Conservation (phyloP, 2,888 invertebrate species). For the Zaprionus lineosus region DNA sequence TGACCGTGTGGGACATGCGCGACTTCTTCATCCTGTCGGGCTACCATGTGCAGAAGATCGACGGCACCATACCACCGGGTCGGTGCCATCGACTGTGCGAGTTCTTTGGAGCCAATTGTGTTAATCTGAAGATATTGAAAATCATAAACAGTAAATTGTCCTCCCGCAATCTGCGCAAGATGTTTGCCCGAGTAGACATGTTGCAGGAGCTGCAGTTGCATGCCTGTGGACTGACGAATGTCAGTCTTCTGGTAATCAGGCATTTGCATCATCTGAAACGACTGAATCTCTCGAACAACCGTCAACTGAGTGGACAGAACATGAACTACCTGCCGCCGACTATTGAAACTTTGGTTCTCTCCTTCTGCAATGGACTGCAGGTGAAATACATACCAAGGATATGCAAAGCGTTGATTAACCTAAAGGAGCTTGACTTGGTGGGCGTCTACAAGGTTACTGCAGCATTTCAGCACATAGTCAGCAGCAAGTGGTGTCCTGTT, state of each 20-base stretch:
- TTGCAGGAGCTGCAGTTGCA: slow-evolving; percentile 18
- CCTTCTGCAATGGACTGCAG: slow-evolving; percentile 21
- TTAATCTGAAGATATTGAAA: slow-evolving; percentile 15
- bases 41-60: slow-evolving; percentile 12
- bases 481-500: neutral
- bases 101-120: slow-evolving; percentile 30
- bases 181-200: slow-evolving; percentile 6
- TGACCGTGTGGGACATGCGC: slow-evolving; percentile 36
- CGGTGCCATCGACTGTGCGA: slow-evolving; percentile 26
- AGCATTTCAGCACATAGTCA: slow-evolving; percentile 16
- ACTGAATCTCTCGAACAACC: slow-evolving; percentile 35
- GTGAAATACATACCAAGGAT: slow-evolving; percentile 6
- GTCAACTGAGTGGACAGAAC: slow-evolving; percentile 15
- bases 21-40: slow-evolving; percentile 38
- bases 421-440: slow-evolving; percentile 22
- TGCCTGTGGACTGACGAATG: slow-evolving; percentile 9
- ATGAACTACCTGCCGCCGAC: slow-evolving; percentile 22
- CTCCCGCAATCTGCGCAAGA: slow-evolving; percentile 13
- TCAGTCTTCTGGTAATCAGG: slow-evolving; percentile 3
- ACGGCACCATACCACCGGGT: slow-evolving; percentile 15
- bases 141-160: slow-evolving; percentile 8
- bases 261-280: slow-evolving; percentile 2
- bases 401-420: slow-evolving; percentile 6
- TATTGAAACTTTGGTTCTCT: slow-evolving; percentile 7
- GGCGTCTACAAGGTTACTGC: slow-evolving; percentile 2